Evolutionary conservation across 35 echinoderm and acorn worm genomes (phyloP), one percentile per base, ranked within the genome.

Genomic region (Holothuria glaberrima): DNA sequence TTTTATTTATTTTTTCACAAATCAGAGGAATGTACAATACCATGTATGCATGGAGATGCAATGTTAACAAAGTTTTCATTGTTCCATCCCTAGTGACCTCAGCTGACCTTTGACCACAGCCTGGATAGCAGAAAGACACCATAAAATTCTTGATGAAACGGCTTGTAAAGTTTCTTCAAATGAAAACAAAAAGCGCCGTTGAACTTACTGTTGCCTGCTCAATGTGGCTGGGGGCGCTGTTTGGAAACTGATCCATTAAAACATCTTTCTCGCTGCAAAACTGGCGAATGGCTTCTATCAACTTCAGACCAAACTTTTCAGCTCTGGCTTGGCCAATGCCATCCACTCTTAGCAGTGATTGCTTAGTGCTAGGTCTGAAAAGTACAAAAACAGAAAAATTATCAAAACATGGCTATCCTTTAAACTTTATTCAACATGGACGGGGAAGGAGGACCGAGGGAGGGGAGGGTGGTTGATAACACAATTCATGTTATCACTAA

Each of bases 271-370:
- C 93, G 21, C 46, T n/a, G 45, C 97, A 95, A 48, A 93, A 99
- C 26, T 75, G 41, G 26, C 58, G 69, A 48, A 95, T 91, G 1
- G 75, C 88, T 30, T 91, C 89, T 24, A 93, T 84, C 16, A 99
- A 88, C 57, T 90, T 52, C 12, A 68, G 3, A 24, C 97, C 97
- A 88, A 95, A 93, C 28, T 93, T 99, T 1, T 93, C 88, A 31
- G 91, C 97, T 71, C 97, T 87, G 0, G 83, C 97, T 29, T 99
- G 90, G 57, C 90, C 83, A 32, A 99, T 93, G 44, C 97, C 97
- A 90, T 99, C 97, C 6, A 99, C 90, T 78, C 90, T 93, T 13
- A 95, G 59, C 27, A 99, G 50, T 24, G 91, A 90, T 26, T 90
- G 65, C 68, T 90, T 93, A n/a, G 88, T 82, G 30, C 88, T 92